phyloP scores from a whole-genome alignment of 2,888 invertebrate genomes.

The Euphydryas editha region DNA sequence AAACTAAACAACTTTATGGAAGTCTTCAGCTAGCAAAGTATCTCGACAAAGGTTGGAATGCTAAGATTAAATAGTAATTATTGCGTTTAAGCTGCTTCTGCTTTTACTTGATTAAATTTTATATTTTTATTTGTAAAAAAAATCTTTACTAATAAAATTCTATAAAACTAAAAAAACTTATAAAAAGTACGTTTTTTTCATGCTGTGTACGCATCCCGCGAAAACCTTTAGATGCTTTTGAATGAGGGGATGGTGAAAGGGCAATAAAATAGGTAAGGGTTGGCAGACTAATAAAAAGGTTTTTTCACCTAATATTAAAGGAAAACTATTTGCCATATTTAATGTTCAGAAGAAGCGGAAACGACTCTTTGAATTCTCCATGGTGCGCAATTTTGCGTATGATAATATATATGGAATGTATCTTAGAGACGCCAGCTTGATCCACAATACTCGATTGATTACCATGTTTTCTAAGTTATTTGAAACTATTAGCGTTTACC shows the following conservation, averaged over 20 bases:
- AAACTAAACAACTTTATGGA: slow-evolving; percentile 25
- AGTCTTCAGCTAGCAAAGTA: slow-evolving; percentile 12
- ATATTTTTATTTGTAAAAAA: not conserved
- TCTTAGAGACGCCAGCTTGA: too few species aligned
- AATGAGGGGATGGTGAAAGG: not conserved
- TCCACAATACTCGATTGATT: too few species aligned
- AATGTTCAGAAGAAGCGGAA: not conserved
- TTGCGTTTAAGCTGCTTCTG: not conserved
- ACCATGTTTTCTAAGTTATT: too few species aligned
- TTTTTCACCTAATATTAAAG: not conserved
- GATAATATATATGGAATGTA: too few species aligned
- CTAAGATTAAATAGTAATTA: slow-evolving; percentile 7
- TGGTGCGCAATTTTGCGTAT: too few species aligned
- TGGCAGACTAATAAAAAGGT: not conserved
- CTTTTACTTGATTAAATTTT: slow-evolving; percentile 5
- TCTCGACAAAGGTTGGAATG: slow-evolving; percentile 3
- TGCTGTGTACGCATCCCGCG: not conserved
- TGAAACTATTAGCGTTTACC: too few species aligned
- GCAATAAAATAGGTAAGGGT: not conserved
- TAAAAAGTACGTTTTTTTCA: not conserved
- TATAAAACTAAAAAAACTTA: not conserved
- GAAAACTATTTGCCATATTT: not conserved
- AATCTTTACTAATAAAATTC: too few species aligned
- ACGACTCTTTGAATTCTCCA: not conserved
- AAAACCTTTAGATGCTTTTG: not conserved